Evolutionary conservation across 35 echinoderm and acorn worm species (phyloP).

Genomic region (Apostichopus parvimensis): DNA sequence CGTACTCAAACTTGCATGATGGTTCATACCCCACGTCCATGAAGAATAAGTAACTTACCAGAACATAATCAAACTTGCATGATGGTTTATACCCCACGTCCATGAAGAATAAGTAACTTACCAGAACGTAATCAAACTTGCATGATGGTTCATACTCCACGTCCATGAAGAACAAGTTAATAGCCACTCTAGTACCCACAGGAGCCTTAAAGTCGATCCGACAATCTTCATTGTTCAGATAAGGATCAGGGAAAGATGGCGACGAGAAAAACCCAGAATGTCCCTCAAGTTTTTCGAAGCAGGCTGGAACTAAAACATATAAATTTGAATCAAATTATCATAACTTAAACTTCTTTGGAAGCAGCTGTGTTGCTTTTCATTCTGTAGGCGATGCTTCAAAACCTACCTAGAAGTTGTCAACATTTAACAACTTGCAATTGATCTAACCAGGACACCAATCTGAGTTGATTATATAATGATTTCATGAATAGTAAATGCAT

Average conservation of each 20-base stretch:
- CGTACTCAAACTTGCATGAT: not conserved
- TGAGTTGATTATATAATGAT: too few species aligned
- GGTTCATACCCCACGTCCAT: not conserved
- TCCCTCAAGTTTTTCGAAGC: not conserved
- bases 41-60: conserved; percentile 3
- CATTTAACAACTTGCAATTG: too few species aligned
- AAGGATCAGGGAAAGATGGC: not conserved
- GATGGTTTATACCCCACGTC: not conserved
- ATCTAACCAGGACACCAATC: too few species aligned
- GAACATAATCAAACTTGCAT: conserved; percentile 16
- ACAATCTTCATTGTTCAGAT: conserved; percentile 8
- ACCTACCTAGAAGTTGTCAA: too few species aligned
- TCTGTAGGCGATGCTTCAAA: too few species aligned
- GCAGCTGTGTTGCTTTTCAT: too few species aligned
- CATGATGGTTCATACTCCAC: conserved; percentile 15
- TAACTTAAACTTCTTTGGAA: too few species aligned
- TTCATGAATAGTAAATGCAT: too few species aligned
- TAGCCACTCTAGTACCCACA: not conserved
- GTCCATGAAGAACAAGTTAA: conserved; percentile 21
- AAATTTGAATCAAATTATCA: too few species aligned
- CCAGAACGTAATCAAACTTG: conserved; percentile 16
- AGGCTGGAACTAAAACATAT: not conserved
- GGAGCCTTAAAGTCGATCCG: not conserved
- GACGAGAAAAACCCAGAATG: not conserved
- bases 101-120: not conserved